Evolutionary conservation across 2,113 vertebrate genomes (phyloP).

Genomic region (Gavialis gangeticus): DNA sequence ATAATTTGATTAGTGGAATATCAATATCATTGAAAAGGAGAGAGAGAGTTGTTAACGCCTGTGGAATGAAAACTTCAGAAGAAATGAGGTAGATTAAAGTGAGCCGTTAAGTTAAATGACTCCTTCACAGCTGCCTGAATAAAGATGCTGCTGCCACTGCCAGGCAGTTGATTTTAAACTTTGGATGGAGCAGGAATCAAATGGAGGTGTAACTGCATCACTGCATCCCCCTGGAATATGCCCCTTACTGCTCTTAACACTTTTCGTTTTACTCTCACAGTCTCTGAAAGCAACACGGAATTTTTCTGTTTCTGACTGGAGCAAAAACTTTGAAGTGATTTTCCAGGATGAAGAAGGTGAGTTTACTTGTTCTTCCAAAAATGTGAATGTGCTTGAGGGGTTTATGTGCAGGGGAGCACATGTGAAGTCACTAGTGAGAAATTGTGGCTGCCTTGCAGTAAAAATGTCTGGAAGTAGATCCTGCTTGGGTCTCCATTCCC

Average conservation of each 20-base stretch:
- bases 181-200: too few relatives aligned
- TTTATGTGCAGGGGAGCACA: neutral
- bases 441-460: neutral
- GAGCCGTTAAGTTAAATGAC: too few relatives aligned
- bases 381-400: neutral
- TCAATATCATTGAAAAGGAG: too few relatives aligned
- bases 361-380: constrained; percentile 31
- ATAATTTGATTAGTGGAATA: too few relatives aligned
- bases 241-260: neutral
- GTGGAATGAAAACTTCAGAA: too few relatives aligned
- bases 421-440: neutral
- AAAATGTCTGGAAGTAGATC: neutral
- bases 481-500: neutral
- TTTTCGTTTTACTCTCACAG: constrained; percentile 70
- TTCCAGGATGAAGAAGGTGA: constrained; percentile 99
- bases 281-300: constrained; percentile 95
- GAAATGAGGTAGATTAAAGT: too few relatives aligned
- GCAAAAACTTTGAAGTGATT: constrained; percentile 98
- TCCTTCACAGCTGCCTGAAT: too few relatives aligned
- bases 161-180: too few relatives aligned
- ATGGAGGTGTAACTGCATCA: too few relatives aligned
- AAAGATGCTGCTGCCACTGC: too few relatives aligned
- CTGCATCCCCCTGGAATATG: too few relatives aligned
- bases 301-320: constrained; percentile 98
- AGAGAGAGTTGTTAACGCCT: too few relatives aligned